Base-by-base conservation (phyloP, 2,113 vertebrate genomes). In the Tachuris rubrigastra region DNA sequence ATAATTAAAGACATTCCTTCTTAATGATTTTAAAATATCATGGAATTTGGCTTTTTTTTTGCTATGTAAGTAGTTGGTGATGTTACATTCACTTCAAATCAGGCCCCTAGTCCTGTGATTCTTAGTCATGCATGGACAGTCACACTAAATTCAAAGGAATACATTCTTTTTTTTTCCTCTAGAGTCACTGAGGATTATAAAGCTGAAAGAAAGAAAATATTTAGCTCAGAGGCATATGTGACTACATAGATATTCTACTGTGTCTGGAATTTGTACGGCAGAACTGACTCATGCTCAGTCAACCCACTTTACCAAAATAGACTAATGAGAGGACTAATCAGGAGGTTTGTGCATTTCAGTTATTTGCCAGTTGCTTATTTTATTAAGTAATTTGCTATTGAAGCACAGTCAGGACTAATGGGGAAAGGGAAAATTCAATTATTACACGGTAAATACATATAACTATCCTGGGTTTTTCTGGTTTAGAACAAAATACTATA, bases 281-380 rank as follows among this genome's bases (percentile, higher is more conserved):
- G 75, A 82, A 93, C 92, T 88, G 87, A 94, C 87, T 94, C 90
- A 78, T 67, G 68, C 95, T 82, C 30, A 68, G 73, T 90, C 93
- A 93, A 87, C 72, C 67, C 83, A 85, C 73, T 91, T 94, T 65
- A 85, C 68, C 80, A 90, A 96, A 94, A 96, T 46, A 96, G 76
- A 67, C 55, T 95, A 89, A 93, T 93, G 49, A 84, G 85, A 96
- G 84, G 79, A 65, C 72, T 92, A 81, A 93, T 90, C 85, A 78
- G 93, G 60, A 87, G 12, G n/a, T 75, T 84, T 89, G 28, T 89
- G 83, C 65, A 66, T 58, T 89, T 90, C 65, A 87, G 23, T 94
- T 87, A 81, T 93, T 92, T 92, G 35, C 49, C 47, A 88, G 75
- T 94, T 90, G 76, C 65, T 84, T 95, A 86, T 93, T 96, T 88